Percentiles rank a stretch among this genome's conserved stretches.
Conservation (phyloP, 2,888 invertebrate genomes). For the Phymatocera aterrima region DNA sequence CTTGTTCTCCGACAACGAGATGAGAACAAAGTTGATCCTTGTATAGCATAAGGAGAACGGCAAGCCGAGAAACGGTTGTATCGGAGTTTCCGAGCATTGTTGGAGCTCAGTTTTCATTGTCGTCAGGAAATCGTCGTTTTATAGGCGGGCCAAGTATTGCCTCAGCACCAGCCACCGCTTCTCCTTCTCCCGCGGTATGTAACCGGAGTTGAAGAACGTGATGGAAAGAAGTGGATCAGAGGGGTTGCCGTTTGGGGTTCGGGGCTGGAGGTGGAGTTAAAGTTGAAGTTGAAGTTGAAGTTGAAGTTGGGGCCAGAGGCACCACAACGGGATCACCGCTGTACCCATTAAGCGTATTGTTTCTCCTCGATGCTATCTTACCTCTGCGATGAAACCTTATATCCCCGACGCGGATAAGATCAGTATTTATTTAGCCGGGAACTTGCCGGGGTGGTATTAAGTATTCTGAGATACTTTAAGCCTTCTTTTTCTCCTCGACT, state of each 20-base stretch:
- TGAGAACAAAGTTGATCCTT: conserved; percentile 50
- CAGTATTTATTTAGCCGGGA: conserved; percentile 54
- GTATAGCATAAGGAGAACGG: neutral
- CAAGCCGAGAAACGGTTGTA: conserved; percentile 49
- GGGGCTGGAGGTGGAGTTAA: neutral
- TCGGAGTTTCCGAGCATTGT: conserved; percentile 60
- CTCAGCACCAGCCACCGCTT: neutral
- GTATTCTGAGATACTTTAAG: conserved; percentile 11
- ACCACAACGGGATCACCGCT: conserved; percentile 52
- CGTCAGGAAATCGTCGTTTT: conserved; percentile 52
- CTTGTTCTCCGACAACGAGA: conserved; percentile 43
- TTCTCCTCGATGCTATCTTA: conserved; percentile 55
- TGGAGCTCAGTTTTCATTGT: conserved; percentile 47
- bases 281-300: neutral
- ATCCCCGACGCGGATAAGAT: conserved; percentile 55
- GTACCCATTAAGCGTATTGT: conserved; percentile 62
- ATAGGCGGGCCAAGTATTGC: conserved; percentile 49
- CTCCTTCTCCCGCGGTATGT: neutral
- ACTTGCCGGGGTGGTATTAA: conserved; percentile 7
- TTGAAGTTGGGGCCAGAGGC: conserved; percentile 7
- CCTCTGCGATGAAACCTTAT: conserved; percentile 55
- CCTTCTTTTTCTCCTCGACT: neutral
- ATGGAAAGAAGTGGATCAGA: conserved; percentile 17
- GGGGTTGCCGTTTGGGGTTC: neutral
- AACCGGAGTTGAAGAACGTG: conserved; percentile 10